These are phyloP conservation scores for Corynorhinus townsendii DNA, from an alignment of 2,113 vertebrate species.

Conservation along the genomic window DNA sequence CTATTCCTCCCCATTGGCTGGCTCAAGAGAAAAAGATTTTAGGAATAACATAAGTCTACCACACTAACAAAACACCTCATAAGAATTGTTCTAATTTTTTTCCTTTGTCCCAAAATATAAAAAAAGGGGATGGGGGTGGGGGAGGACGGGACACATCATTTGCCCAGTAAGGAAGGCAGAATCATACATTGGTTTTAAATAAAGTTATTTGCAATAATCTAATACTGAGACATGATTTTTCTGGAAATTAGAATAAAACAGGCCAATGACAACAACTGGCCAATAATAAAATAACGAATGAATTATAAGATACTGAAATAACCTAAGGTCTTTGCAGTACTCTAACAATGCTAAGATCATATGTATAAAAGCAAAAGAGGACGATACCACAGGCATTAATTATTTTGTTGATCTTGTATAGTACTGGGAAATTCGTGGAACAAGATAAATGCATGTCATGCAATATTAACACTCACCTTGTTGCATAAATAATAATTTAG, in stretches of 20 bases:
- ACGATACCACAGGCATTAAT: conserved; percentile 12
- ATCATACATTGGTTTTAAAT: conserved; percentile 55
- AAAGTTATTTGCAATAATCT: conserved; percentile 41
- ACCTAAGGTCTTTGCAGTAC: conserved; percentile 39
- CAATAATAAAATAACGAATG: neutral
- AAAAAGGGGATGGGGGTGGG: neutral
- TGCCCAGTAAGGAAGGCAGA: conserved; percentile 51
- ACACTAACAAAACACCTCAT: neutral
- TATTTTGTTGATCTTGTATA: conserved; percentile 31
- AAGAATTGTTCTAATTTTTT: neutral
- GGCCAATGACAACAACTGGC: neutral
- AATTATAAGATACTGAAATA: conserved; percentile 44
- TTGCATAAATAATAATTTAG: conserved; percentile 27
- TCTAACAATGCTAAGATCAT: conserved; percentile 20
- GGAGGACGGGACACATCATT: neutral
- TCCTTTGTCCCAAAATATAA: neutral
- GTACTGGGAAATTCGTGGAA: conserved; percentile 42
- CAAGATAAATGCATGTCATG: conserved; percentile 32
- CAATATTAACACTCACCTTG: conserved; percentile 42
- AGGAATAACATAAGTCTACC: conserved; percentile 12
- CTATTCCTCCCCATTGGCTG: conserved; percentile 11
- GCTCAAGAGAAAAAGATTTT: conserved; percentile 37
- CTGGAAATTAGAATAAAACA: conserved; percentile 62
- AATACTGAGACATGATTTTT: conserved; percentile 50
- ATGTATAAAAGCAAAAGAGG: conserved; percentile 8